Evolutionary conservation across 92 coral and sea anemone species (phyloP), one percentile per base, ranked within the genome.

Genomic region (Zoanthus sansibaricus): DNA sequence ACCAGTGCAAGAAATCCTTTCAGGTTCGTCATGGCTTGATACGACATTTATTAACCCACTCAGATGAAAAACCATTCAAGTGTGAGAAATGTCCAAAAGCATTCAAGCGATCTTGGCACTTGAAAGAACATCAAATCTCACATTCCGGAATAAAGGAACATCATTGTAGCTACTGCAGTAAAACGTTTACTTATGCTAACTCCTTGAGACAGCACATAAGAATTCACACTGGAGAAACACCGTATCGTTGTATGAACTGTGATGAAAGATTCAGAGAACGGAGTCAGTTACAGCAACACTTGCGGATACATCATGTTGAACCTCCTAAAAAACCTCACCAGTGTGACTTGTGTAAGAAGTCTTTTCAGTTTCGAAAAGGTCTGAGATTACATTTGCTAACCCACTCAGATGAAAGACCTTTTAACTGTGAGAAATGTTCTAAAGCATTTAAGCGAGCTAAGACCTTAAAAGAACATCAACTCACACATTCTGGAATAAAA

Each of bases 201-300:
- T 71, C 58, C 33, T 45, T 78, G 71, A 78, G 37, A 78, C 37
- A 25, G 71, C 83, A 78, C 20, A 15, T 5, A n/a, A 78, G 83
- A 17, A 78, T 62, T 33, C 83, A 78, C 72, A 59, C 83, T 1
- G 83, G 83, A 11, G 83, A 78, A 61, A 78, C 58, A 59, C 72
- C 71, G 6, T 13, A 78, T 18, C 83, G 59, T 15, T 78, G 83
- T n/a, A 32, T 15, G 52, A 0, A 17, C 17, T 78, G 83, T 58
- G 59, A 45, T 44, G 47, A 21, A 54, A 13, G 17, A 3, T 74
- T 74, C 78, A 74, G 78, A 7, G 32, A 46, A 0, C 78, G 59
- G 37, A n/a, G 47, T n/a, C 33, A 33, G 13, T 20, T 74, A 3
- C 58, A 58, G 11, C 5, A 17, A 16, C 83, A 78, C 20, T 15